These are phyloP conservation scores for Xenopus petersii DNA, from an alignment of 2,797 vertebrate genomes.

Conservation along the genomic window DNA sequence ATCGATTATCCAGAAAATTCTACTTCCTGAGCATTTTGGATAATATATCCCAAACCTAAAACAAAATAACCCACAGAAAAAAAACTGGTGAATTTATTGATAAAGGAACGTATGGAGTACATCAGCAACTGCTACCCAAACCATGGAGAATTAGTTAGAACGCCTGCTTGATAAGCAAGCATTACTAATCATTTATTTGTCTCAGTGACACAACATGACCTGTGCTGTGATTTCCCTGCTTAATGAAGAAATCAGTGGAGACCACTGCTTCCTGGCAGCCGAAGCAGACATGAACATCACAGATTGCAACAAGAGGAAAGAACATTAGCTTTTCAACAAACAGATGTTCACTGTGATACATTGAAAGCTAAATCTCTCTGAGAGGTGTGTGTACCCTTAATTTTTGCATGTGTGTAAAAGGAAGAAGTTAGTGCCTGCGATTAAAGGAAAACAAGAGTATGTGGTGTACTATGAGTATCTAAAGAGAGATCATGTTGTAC, in stretches of 20 bases:
- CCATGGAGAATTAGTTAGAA: too few relatives aligned
- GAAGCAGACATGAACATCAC: conserved; percentile 38
- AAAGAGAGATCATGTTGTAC: background rate
- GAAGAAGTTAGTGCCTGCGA: background rate
- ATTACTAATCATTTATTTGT: conserved; percentile 16
- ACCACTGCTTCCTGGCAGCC: conserved; percentile 38
- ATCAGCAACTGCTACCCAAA: too few relatives aligned
- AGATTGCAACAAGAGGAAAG: conserved; percentile 26
- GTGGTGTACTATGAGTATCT: background rate
- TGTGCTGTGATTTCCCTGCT: conserved; percentile 34
- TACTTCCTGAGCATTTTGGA: too few relatives aligned
- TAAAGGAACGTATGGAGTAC: too few relatives aligned
- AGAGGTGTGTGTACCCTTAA: conserved; percentile 24
- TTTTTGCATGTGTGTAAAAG: conserved; percentile 16
- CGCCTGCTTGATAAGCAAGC: too few relatives aligned
- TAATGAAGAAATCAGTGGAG: conserved; percentile 44
- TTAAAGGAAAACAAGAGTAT: background rate
- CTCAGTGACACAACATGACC: conserved; percentile 21
- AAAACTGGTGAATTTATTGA: too few relatives aligned
- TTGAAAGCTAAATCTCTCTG: conserved; percentile 43
- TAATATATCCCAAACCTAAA: too few relatives aligned
- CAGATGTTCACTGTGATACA: conserved; percentile 46
- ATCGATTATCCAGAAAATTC: too few relatives aligned
- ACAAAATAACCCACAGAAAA: too few relatives aligned
- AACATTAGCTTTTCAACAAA: conserved; percentile 34